Percentiles rank a stretch among this genome's conserved stretches.
Conservation (phyloP, 2,888 invertebrate genomes). For the Seira ritae region DNA sequence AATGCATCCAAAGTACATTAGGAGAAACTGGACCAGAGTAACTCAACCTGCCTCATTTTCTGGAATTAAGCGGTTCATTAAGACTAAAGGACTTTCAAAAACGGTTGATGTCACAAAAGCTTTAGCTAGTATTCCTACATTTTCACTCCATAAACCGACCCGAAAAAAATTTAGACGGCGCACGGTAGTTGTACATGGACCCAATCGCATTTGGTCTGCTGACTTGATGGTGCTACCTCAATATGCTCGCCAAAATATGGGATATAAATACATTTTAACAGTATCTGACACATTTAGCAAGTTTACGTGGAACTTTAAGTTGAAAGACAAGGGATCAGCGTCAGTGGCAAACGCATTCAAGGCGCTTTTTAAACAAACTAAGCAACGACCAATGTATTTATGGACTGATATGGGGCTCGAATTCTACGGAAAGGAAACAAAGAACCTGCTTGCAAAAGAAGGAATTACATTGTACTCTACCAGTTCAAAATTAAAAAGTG, state of each 20-base stretch:
- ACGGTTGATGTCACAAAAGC: background rate
- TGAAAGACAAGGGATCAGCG: background rate
- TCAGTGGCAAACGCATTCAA: background rate
- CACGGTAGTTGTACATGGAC: background rate
- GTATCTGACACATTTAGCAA: background rate
- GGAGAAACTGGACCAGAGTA: background rate
- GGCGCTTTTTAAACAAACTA: background rate
- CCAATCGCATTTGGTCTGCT: background rate
- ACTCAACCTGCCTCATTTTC: background rate
- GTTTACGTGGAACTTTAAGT: background rate
- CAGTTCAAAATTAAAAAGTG: background rate
- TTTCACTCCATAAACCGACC: background rate
- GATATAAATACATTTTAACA: background rate
- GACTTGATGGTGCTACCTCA: background rate
- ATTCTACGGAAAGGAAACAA: background rate
- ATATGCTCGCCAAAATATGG: background rate
- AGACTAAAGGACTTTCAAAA: background rate
- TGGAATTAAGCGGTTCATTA: background rate
- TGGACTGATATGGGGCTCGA: background rate
- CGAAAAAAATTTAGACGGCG: background rate
- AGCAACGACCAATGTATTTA: background rate
- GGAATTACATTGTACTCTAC: background rate
- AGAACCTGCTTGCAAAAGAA: background rate
- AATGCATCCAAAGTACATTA: background rate
- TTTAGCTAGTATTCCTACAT: background rate